Evolutionary conservation across 2,888 invertebrate species (phyloP), one percentile per base, ranked within the genome.

Genomic region (Eilema griseolum): DNA sequence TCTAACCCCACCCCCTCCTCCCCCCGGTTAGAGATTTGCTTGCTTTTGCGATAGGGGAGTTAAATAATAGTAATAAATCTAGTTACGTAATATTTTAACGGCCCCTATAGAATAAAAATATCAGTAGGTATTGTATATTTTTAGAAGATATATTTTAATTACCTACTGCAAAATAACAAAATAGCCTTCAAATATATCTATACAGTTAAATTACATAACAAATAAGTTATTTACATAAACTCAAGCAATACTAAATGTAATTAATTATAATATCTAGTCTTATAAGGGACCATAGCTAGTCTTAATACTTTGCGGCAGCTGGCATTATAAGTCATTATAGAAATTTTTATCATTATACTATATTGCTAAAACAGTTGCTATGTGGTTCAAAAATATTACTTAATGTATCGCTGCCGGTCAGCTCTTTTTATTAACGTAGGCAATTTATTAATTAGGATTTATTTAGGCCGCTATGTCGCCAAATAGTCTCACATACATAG

Each of bases 221-320:
- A 52, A n/a, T 52, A 52, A n/a, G n/a, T 52, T 52, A 20, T 37
- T 37, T 37, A 14, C 10, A 23, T 59, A 52, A 16, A n/a, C 23
- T 31, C 33, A 26, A 23, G n/a, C 57, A 28, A 26, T 28, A 70
- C 8, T n/a, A n/a, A 52, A n/a, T 1, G 8, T 16, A 61, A 65
- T 61, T 73, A 56, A 20, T 52, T 28, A 24, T 57, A 66, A 57
- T 67, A 56, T 73, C 26, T 79, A 80, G 76, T 77, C 71, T 65
- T 78, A 65, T 84, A 83, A 82, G 83, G 83, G 83, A 85, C 83
- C 83, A 84, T 85, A 74, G 83, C 77, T 80, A 73, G 75, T 37
- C 24, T 73, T 67, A 75, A 75, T 81, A 69, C n/a, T 74, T 81
- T 78, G 69, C 72, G 75, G 76, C 76, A 79, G 73, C 70, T 75